phyloP scores from a whole-genome alignment of 2,888 invertebrate species.

The Candidula unifasciata region DNA sequence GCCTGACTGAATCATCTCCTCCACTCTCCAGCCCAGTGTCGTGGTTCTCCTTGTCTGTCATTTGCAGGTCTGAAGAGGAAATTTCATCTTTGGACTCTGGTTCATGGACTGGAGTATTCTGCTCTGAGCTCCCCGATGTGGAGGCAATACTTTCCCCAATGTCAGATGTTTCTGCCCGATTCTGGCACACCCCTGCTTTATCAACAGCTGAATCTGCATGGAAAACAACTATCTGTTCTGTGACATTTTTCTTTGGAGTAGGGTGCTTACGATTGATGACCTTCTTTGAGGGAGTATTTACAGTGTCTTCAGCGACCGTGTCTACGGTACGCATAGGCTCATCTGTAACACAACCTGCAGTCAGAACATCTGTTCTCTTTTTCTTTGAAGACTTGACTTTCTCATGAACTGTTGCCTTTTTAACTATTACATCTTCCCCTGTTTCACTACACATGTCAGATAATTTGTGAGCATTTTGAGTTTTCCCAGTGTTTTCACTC shows the following conservation, averaged over 20 bases:
- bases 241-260: neutral
- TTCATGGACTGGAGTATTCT: conserved; percentile 49
- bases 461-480: neutral
- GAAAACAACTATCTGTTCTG: neutral
- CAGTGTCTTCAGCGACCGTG: neutral
- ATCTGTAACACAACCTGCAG: neutral
- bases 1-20: conserved; percentile 46
- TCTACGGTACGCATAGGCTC: neutral
- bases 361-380: neutral
- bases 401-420: neutral
- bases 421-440: neutral
- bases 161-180: conserved; percentile 45
- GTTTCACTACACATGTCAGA: neutral
- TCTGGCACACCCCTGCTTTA: neutral
- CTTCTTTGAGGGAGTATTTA: neutral
- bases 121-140: conserved; percentile 48
- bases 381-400: neutral
- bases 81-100: conserved; percentile 43
- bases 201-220: neutral
- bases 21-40: conserved; percentile 51
- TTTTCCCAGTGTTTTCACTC: neutral
- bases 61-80: neutral
- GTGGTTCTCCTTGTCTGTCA: conserved; percentile 44
- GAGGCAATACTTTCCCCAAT: conserved; percentile 51
- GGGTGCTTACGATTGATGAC: neutral